phyloP scores from a whole-genome alignment of 2,888 invertebrate genomes.

The Ptychoptera albimana region DNA sequence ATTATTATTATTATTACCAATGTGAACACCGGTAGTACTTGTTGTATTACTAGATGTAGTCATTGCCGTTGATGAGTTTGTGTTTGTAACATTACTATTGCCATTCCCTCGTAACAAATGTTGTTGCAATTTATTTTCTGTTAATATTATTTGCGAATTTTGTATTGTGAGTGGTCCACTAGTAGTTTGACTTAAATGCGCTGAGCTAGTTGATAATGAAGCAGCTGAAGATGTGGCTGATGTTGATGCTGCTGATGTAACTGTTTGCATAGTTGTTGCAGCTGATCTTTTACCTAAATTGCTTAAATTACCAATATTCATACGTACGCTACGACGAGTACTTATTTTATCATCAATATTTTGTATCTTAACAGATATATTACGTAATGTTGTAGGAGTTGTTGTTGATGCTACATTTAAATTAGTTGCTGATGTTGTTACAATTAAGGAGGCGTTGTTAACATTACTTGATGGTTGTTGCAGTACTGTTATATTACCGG shows the following conservation, averaged over 20 bases:
- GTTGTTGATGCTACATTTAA: not conserved
- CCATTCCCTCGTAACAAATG: too few species aligned
- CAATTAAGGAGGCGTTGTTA: not conserved
- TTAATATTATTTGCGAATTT: too few species aligned
- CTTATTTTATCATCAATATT: slow-evolving; percentile 33
- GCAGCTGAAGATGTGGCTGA: slow-evolving; percentile 24
- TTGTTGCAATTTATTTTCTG: too few species aligned
- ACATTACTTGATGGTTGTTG: slow-evolving; percentile 9
- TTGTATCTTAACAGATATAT: slow-evolving; percentile 14
- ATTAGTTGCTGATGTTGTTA: not conserved
- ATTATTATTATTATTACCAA: not conserved
- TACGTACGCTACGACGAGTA: slow-evolving; percentile 38
- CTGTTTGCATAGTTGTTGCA: too few species aligned
- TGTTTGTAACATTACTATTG: too few species aligned
- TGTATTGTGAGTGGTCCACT: too few species aligned
- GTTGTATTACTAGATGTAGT: not conserved
- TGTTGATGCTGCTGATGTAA: slow-evolving; percentile 15
- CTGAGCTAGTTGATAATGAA: slow-evolving; percentile 17
- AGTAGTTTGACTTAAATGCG: not conserved
- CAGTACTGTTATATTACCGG: slow-evolving; percentile 4
- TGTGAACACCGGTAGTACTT: not conserved
- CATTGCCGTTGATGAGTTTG: not conserved
- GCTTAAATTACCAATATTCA: slow-evolving; percentile 1
- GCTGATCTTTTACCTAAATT: too few species aligned
- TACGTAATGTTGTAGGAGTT: slow-evolving; percentile 9